A percentile compares a stretch with the other conserved stretches of the same genome.
Evolutionary conservation across 2,888 invertebrate genomes (phyloP).

Genomic region (Eumacrocentrus americanus): DNA sequence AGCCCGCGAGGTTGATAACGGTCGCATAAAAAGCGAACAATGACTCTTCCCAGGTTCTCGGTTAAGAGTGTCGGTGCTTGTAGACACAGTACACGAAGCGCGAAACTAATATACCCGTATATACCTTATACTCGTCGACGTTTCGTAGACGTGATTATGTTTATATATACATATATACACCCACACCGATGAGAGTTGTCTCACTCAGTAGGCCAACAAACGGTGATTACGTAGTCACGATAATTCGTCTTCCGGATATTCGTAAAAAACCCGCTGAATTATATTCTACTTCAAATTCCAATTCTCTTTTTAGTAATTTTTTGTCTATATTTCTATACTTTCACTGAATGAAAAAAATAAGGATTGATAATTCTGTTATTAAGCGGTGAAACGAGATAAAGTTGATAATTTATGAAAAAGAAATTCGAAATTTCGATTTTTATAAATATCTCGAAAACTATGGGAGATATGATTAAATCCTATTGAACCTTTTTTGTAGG

Average conservation of each 20-base stretch:
- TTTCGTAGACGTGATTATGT: conserved; percentile 22
- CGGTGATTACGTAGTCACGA: conserved; percentile 37
- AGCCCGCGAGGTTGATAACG: conserved; percentile 33
- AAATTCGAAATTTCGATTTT: neutral
- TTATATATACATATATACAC: conserved; percentile 7
- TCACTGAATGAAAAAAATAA: neutral
- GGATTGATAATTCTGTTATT: too few relatives aligned
- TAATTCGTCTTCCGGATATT: conserved; percentile 37
- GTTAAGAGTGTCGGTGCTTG: conserved; percentile 27
- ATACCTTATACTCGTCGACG: conserved; percentile 21
- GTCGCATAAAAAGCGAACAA: conserved; percentile 30
- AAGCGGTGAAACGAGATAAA: too few relatives aligned
- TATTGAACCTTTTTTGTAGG: too few relatives aligned
- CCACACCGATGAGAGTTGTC: conserved; percentile 20
- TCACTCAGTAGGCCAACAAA: conserved; percentile 39
- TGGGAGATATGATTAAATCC: too few relatives aligned
- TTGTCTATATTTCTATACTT: neutral
- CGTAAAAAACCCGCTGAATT: conserved; percentile 20
- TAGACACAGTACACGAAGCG: conserved; percentile 26
- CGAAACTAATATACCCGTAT: conserved; percentile 25
- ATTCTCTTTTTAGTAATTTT: neutral
- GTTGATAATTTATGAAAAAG: neutral
- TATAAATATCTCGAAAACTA: too few relatives aligned
- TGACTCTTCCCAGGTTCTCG: conserved; percentile 27
- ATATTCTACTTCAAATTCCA: conserved; percentile 12